Base-by-base conservation (phyloP, 2,888 invertebrate genomes). In the Leucophenga maculata region DNA sequence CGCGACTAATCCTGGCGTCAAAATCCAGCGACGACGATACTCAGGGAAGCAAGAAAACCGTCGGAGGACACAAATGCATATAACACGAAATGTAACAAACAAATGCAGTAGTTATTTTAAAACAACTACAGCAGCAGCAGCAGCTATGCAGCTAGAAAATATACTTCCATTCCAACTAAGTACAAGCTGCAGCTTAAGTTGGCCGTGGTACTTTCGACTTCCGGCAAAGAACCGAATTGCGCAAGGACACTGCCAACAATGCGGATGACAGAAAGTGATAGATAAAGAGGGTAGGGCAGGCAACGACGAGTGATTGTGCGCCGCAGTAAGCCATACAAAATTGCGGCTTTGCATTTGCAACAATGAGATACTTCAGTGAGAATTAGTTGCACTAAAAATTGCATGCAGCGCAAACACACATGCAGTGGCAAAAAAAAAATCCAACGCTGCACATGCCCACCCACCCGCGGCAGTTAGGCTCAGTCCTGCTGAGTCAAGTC, bases 291-390 rank as follows among this genome's bases (percentile, higher is more conserved):
- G 11, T 48, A 32, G 11, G 26, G 26, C 26, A 39, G 11, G 39
- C 46, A 48, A 48, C 18, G 55, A 18, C 16, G 1, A 57, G 20
- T 26, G 48, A 11, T 6, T 20, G 57, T 67, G 26, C 16, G 50
- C 52, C 68, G 50, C 59, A 71, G 78, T 71, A 74, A 72, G 73
- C 75, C 84, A 76, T 75, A 82, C 81, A 74, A 83, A 82, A 84
- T 82, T 84, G 83, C 84, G 84, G 81, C 80, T 83, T 82, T 79
- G 75, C 77, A 76, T 74, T 39, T 74, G 82, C 81, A 79, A 82
- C 81, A 82, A 82, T 84, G 83, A 84, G 81, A 84, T 84, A 83
- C 81, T 82, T 84, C 81, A 78, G 80, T 83, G 82, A 80, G 83
- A 82, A 82, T 82, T 82, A 81, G 81, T 84, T 84, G 81, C 82